Percentiles rank a stretch among this genome's conserved stretches.
Conservation (phyloP, 1,140 invertebrate species). For the Oedothorax gibbosus region DNA sequence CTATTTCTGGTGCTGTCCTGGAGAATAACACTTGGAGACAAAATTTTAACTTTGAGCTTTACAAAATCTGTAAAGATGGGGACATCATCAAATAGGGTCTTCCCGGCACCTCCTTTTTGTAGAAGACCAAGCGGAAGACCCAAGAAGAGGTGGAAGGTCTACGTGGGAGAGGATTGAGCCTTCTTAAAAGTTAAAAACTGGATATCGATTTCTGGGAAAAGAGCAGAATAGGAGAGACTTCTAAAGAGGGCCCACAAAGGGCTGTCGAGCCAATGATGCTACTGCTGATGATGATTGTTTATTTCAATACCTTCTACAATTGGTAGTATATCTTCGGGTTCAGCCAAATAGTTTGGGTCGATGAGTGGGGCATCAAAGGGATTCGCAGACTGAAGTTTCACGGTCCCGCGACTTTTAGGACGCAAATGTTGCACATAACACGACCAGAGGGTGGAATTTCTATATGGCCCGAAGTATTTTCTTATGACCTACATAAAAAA, state of each 20-base stretch:
- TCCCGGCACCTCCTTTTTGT: neutral
- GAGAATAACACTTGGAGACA: neutral
- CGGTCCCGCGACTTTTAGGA: conserved; percentile 78
- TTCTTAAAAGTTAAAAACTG: too few relatives aligned
- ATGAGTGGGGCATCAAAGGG: conserved; percentile 80
- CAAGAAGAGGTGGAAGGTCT: too few relatives aligned
- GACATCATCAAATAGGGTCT: neutral
- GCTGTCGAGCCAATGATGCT: too few relatives aligned
- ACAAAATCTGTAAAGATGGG: neutral
- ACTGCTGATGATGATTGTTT: too few relatives aligned
- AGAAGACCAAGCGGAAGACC: neutral
- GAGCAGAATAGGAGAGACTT: too few relatives aligned
- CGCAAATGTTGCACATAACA: conserved; percentile 67
- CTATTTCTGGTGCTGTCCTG: neutral
- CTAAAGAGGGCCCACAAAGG: too few relatives aligned
- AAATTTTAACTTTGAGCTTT: neutral
- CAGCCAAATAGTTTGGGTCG: conserved; percentile 82
- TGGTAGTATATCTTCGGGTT: conserved; percentile 66
- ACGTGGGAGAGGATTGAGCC: too few relatives aligned
- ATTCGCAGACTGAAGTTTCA: conserved; percentile 76
- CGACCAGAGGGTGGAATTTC: too few relatives aligned
- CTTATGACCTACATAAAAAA: too few relatives aligned
- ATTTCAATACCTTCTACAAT: too few relatives aligned
- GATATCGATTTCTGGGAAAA: too few relatives aligned
- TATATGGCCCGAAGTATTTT: too few relatives aligned